Evolutionary conservation across 2,797 vertebrate genomes (phyloP).

Genomic region (Steatocranus sp.): DNA sequence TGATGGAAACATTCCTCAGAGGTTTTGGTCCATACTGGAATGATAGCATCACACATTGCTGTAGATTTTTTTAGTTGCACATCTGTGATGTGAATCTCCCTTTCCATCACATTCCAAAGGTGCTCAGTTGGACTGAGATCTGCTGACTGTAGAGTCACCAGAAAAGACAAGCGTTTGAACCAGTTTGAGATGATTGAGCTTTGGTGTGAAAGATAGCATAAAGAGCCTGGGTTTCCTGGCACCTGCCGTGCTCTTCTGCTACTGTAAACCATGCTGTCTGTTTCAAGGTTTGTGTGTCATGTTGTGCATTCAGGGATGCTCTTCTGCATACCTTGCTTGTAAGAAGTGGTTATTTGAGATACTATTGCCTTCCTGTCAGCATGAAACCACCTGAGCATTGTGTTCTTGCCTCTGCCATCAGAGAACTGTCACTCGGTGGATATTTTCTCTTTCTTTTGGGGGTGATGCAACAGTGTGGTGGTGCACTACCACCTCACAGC

Average conservation of each 20-base stretch:
- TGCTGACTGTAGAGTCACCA: not conserved
- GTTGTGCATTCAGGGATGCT: not conserved
- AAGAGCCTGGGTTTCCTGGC: not conserved
- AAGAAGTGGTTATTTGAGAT: not conserved
- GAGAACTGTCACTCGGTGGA: not conserved
- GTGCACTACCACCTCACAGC: fast-evolving
- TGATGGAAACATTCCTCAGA: not conserved
- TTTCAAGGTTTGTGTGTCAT: not conserved
- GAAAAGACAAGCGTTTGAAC: not conserved
- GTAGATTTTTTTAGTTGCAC: not conserved
- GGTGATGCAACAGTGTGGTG: fast-evolving
- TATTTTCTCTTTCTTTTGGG: not conserved
- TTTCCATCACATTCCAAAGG: not conserved
- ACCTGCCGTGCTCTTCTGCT: not conserved
- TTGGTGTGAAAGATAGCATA: not conserved
- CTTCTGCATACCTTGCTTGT: not conserved
- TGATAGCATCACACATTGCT: fast-evolving
- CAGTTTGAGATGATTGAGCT: not conserved
- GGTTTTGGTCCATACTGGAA: not conserved
- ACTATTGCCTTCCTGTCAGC: not conserved
- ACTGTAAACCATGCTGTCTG: not conserved
- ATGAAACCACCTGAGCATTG: not conserved
- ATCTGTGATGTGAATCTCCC: not conserved
- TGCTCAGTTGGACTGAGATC: not conserved
- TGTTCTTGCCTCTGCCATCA: not conserved